Base-by-base conservation (phyloP, 2,797 vertebrate species). In the Rousettus madagascariensis region DNA sequence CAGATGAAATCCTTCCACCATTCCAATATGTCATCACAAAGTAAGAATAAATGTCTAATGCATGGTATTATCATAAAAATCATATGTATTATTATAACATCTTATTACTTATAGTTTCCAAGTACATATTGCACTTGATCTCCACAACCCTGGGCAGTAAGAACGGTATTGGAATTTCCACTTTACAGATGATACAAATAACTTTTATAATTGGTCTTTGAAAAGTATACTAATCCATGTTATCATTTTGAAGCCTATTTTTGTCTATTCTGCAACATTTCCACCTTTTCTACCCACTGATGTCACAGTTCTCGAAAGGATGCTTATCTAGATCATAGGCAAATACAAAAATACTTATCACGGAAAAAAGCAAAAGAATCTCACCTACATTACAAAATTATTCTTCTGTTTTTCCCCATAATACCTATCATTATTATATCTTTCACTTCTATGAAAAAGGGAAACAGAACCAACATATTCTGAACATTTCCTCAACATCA, bases 401-500 rank as follows among this genome's bases (percentile, higher is more conserved):
- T 41, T 55, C 38, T 92, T 71, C 79, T 30, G 86, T 38, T 57
- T 91, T 95, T 91, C 20, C 63, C 75, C 88, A 77, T 46, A 53
- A 71, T 85, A 46, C 24, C n/a, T 61, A 85, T 33, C 80, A 77
- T 89, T 78, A 87, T 74, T 80, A 95, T 72, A 86, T 10, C 77
- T 92, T 85, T 88, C 69, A 43, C 51, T 97, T 96, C 93, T 91
- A 57, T 75, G 36, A 94, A 88, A 92, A 86, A 72, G 10, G 61
- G 75, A 85, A 93, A 75, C 22, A 83, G 41, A 86, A 83, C 19
- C 17, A 91, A 72, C 20, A 75, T 33, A 57, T 43, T 91, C 83
- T 79, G 43, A 94, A 71, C 55, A 65, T 49, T 38, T 65, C 63
- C 24, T 75, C 46, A 72, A 13, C 59, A 65, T 79, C 19, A 91